Percentiles rank a stretch among this genome's conserved stretches.
Conservation (phyloP, 2,888 invertebrate species). For the Anaspis maculata region DNA sequence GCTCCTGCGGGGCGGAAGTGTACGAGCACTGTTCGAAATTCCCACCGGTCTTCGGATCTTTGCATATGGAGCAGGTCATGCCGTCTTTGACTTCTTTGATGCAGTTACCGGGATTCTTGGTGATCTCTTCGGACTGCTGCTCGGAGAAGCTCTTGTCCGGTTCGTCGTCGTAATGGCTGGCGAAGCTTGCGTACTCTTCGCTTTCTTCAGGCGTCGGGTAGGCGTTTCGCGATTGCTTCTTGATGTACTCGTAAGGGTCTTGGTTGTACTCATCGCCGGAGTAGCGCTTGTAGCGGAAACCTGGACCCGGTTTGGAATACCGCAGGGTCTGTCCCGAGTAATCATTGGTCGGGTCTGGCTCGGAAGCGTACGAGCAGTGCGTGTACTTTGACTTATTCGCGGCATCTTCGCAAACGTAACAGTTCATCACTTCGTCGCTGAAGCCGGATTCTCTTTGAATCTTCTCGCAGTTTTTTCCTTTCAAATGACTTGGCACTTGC, state of each 20-base stretch:
- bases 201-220: constrained; percentile 44
- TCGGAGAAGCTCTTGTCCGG: constrained; percentile 52
- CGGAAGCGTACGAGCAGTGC: constrained; percentile 49
- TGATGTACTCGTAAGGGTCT: constrained; percentile 48
- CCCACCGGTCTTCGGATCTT: constrained; percentile 65
- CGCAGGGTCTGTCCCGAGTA: constrained; percentile 35
- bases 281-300: constrained; percentile 42
- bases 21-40: constrained; percentile 75
- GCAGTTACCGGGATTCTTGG: constrained; percentile 55
- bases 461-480: constrained; percentile 51
- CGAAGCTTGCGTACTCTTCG: constrained; percentile 29
- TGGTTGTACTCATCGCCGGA: constrained; percentile 36
- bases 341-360: constrained; percentile 41
- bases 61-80: constrained; percentile 65
- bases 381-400: constrained; percentile 49
- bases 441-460: constrained; percentile 46
- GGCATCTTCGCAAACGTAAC: constrained; percentile 48
- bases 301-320: constrained; percentile 29
- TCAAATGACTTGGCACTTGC: constrained; percentile 20
- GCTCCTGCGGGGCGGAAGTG: constrained; percentile 62
- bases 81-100: constrained; percentile 55
- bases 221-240: constrained; percentile 38
- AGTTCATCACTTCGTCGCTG: constrained; percentile 39
- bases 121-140: constrained; percentile 51
- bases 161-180: constrained; percentile 41